Percentiles rank a stretch among this genome's conserved stretches.
phyloP scores from a whole-genome alignment of 2,888 invertebrate species.

The Amiota mariae region DNA sequence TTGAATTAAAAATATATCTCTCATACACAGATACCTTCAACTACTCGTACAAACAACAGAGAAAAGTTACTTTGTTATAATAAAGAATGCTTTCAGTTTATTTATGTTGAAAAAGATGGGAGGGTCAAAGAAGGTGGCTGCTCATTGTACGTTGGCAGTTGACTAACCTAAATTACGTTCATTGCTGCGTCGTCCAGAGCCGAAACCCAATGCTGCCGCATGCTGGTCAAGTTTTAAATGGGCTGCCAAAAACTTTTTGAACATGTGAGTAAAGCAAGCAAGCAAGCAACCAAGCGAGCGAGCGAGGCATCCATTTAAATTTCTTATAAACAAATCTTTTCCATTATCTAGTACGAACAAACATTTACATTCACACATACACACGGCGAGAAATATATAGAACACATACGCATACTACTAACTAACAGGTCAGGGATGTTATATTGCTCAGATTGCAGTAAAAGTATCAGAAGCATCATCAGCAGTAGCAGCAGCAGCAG shows the following conservation, averaged over 20 bases:
- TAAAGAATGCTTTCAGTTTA: not conserved
- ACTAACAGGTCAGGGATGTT: slow-evolving; percentile 13
- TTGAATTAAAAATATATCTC: slow-evolving; percentile 16
- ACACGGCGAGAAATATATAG: not conserved
- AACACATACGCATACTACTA: not conserved
- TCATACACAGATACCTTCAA: not conserved
- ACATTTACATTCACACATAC: not conserved
- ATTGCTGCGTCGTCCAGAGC: not conserved
- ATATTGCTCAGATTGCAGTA: slow-evolving; percentile 4
- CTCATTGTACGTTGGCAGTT: not conserved
- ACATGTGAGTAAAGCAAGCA: not conserved
- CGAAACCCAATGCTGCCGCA: not conserved
- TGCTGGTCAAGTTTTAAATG: slow-evolving; percentile 23
- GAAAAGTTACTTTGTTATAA: not conserved
- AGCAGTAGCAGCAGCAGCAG: not conserved
- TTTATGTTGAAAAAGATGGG: not conserved
- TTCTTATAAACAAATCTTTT: slow-evolving; percentile 53
- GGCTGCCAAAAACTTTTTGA: slow-evolving; percentile 24
- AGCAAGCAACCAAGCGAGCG: slow-evolving; percentile 2
- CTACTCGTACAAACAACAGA: not conserved
- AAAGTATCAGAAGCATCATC: not conserved
- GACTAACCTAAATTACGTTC: not conserved
- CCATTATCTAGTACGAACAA: slow-evolving; percentile 39
- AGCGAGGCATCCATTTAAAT: slow-evolving; percentile 47
- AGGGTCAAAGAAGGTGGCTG: not conserved